These are phyloP conservation scores for Thera obeliscata DNA, from an alignment of 2,888 invertebrate species.

Conservation along the genomic window DNA sequence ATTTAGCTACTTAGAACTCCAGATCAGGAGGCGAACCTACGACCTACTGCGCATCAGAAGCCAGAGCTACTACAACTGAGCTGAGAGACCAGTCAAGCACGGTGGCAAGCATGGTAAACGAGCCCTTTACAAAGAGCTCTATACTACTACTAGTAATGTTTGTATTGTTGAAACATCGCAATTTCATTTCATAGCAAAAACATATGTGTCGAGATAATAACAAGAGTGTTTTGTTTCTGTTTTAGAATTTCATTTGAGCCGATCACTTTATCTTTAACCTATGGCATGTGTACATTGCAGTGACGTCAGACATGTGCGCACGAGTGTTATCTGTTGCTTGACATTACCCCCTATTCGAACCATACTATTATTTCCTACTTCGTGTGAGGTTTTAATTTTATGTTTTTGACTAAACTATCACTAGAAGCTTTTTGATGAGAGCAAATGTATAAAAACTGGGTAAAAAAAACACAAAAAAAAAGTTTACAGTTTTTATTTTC, in stretches of 20 bases:
- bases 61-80: too few species aligned
- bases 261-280: conserved; percentile 37
- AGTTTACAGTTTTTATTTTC: too few species aligned
- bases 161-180: background rate
- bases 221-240: background rate
- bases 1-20: too few species aligned
- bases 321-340: conserved; percentile 34
- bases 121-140: too few species aligned
- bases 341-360: conserved; percentile 39
- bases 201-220: background rate
- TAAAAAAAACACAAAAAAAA: too few species aligned
- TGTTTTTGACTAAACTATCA: background rate
- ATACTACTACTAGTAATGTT: too few species aligned
- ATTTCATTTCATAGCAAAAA: background rate
- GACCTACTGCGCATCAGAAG: too few species aligned
- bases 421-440: too few species aligned
- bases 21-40: too few species aligned
- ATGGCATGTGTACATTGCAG: conserved; percentile 30
- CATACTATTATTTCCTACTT: conserved; percentile 26
- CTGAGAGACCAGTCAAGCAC: too few species aligned
- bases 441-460: too few species aligned
- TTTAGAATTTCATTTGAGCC: background rate
- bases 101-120: too few species aligned
- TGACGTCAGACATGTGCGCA: conserved; percentile 49
- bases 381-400: conserved; percentile 18